Percentiles rank a stretch among this genome's conserved stretches.
These are phyloP conservation scores for Atherinomorus stipes DNA, from an alignment of 2,113 vertebrate species.

Conservation along the genomic window DNA sequence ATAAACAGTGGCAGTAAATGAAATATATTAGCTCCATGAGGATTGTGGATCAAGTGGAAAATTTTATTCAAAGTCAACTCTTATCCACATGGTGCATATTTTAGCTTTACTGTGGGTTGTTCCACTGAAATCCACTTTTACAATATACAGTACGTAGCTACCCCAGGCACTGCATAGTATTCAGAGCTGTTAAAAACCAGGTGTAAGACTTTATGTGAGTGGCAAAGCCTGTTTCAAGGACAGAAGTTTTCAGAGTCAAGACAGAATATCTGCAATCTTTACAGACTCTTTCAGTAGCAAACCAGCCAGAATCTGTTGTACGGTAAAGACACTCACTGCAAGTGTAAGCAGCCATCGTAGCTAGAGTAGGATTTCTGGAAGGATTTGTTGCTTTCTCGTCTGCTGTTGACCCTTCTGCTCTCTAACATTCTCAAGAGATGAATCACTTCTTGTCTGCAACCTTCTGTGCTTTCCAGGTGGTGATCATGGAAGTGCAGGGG, in stretches of 20 bases:
- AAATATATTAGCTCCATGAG: constrained; percentile 1
- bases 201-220: constrained; percentile 30
- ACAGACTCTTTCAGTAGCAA: constrained; percentile 11
- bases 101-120: constrained; percentile 37
- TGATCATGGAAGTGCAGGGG: constrained; percentile 98
- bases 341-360: constrained; percentile 8
- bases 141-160: constrained; percentile 26
- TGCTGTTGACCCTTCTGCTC: constrained; percentile 14
- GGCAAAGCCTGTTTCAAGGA: constrained; percentile 15
- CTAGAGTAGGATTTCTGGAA: constrained; percentile 17
- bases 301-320: constrained; percentile 26
- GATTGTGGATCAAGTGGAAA: not conserved
- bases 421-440: constrained; percentile 29
- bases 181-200: constrained; percentile 33
- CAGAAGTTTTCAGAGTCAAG: constrained; percentile 22
- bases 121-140: constrained; percentile 38
- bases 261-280: constrained; percentile 13
- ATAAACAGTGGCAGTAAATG: constrained; percentile 1
- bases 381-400: constrained; percentile 5
- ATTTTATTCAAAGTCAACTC: constrained; percentile 23
- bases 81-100: constrained; percentile 29
- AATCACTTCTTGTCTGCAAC: constrained; percentile 39
- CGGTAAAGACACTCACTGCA: not conserved
- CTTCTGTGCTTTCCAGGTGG: constrained; percentile 85
- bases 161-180: constrained; percentile 28